phyloP scores from a whole-genome alignment of 2,888 invertebrate genomes.

The Baronia brevicornis region DNA sequence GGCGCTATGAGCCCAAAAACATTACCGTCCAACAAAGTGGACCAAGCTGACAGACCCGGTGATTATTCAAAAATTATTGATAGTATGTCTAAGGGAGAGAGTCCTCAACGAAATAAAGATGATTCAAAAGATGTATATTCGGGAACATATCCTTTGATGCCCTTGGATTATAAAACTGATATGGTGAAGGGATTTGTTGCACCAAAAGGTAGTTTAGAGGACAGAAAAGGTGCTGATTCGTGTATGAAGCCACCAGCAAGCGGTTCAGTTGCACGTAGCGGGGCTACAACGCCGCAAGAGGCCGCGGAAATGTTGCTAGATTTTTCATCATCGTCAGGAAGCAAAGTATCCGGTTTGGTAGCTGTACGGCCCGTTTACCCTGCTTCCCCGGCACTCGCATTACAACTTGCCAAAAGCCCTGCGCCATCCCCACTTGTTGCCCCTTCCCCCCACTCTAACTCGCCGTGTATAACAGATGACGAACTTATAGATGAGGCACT shows the following conservation, averaged over 20 bases:
- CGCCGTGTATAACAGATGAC: constrained; percentile 90
- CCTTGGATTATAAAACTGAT: constrained; percentile 65
- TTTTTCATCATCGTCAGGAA: constrained; percentile 77
- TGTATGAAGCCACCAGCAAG: constrained; percentile 67
- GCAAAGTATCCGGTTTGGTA: constrained; percentile 69
- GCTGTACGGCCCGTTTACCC: constrained; percentile 75
- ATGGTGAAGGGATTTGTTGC: constrained; percentile 63
- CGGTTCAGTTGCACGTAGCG: constrained; percentile 55
- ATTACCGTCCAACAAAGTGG: constrained; percentile 39
- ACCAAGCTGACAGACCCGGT: constrained; percentile 48
- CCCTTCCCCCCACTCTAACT: constrained; percentile 81
- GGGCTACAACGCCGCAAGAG: constrained; percentile 73
- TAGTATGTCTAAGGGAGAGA: constrained; percentile 53
- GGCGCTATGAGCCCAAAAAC: constrained; percentile 64
- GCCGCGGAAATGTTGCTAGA: constrained; percentile 80
- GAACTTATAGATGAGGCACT: constrained; percentile 93
- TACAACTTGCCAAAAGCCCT: constrained; percentile 86
- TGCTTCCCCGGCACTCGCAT: constrained; percentile 81
- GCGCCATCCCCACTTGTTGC: constrained; percentile 81
- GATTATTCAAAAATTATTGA: constrained; percentile 59
- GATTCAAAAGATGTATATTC: constrained; percentile 50
- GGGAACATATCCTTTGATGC: constrained; percentile 52
- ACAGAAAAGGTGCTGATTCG: constrained; percentile 63
- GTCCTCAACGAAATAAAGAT: constrained; percentile 56
- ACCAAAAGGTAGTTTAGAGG: constrained; percentile 61